A percentile compares a stretch with the other conserved stretches of the same genome.
Conservation (phyloP, 1,140 invertebrate genomes). For the Sinella curviseta region DNA sequence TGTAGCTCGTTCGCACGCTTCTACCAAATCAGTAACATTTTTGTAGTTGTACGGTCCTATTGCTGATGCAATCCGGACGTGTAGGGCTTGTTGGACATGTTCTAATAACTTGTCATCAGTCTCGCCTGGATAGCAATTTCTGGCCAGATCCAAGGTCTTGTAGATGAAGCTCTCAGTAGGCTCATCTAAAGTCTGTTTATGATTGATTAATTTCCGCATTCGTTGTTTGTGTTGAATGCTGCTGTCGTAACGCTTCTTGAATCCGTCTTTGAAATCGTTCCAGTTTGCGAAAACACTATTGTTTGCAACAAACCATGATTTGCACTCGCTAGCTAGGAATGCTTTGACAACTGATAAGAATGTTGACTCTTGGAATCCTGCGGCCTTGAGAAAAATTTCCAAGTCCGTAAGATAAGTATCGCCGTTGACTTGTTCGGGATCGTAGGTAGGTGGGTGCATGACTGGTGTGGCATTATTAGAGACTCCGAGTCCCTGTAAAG, state of each 20-base stretch:
- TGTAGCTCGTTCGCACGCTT: background rate
- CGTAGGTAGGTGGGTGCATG: too few relatives aligned
- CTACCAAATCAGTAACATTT: background rate
- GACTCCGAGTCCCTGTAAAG: too few relatives aligned
- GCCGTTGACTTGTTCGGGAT: too few relatives aligned
- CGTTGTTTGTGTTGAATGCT: background rate
- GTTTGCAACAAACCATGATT: background rate
- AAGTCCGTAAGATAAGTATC: too few relatives aligned
- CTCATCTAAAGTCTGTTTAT: background rate
- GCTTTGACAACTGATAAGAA: background rate
- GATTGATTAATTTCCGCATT: background rate
- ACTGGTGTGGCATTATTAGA: too few relatives aligned
- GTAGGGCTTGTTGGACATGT: background rate
- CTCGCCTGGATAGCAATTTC: background rate
- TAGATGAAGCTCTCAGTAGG: conserved; percentile 9
- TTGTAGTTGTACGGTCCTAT: background rate
- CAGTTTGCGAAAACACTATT: background rate
- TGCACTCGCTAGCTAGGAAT: background rate
- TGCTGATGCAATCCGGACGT: background rate
- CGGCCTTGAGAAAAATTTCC: too few relatives aligned
- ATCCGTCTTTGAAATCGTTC: background rate
- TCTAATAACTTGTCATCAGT: background rate
- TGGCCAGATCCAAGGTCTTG: background rate
- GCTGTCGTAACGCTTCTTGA: background rate
- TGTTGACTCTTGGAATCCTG: background rate